Evolutionary conservation across 2,888 invertebrate genomes (phyloP).

Genomic region (Teleiodes luculella): DNA sequence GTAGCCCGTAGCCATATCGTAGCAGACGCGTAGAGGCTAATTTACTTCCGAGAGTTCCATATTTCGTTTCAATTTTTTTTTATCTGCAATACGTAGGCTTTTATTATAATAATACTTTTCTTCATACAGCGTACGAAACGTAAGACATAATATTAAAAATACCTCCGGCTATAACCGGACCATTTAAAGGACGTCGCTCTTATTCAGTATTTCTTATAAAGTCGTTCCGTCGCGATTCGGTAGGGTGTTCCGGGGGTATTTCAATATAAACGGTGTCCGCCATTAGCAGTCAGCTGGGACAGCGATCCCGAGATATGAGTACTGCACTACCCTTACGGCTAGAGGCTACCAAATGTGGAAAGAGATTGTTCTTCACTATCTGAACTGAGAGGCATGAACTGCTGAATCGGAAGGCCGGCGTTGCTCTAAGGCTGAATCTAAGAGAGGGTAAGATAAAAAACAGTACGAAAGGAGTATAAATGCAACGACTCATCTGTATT

Average conservation of each 20-base stretch:
- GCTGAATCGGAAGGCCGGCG: no score
- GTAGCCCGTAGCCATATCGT: no score
- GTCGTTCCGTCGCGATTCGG: slow-evolving; percentile 55
- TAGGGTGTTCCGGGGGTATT: slow-evolving; percentile 68
- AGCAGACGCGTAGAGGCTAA: no score
- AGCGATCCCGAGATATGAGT: slow-evolving; percentile 51
- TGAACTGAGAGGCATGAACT: no score
- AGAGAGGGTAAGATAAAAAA: no score
- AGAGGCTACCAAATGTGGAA: slow-evolving; percentile 35
- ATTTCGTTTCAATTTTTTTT: no score
- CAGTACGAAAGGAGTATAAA: no score
- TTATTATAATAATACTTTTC: neutral
- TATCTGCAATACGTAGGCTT: no score
- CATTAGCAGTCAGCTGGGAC: slow-evolving; percentile 50
- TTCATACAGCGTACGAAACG: slow-evolving; percentile 7
- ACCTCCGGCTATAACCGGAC: slow-evolving; percentile 10
- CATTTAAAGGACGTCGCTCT: slow-evolving; percentile 32
- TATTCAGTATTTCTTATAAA: slow-evolving; percentile 26
- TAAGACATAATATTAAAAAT: slow-evolving; percentile 8
- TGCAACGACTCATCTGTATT: no score
- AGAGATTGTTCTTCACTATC: no score
- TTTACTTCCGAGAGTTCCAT: no score
- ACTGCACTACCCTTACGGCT: slow-evolving; percentile 47
- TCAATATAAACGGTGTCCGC: slow-evolving; percentile 68
- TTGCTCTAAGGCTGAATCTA: no score